Base-by-base conservation (phyloP, 1,140 invertebrate species). In the Linepithema humile region DNA sequence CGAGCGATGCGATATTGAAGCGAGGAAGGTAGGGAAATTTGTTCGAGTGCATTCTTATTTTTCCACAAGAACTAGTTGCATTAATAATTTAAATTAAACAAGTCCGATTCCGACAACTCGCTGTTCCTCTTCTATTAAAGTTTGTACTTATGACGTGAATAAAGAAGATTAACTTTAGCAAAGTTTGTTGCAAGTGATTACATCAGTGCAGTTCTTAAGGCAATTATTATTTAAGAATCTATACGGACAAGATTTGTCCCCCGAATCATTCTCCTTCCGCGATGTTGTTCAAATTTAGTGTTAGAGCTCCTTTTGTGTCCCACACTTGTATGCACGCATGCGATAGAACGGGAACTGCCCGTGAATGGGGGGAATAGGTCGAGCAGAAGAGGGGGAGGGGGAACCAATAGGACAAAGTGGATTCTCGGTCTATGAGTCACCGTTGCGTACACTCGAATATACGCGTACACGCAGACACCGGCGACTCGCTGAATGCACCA, bases 391-490 rank as follows among this genome's bases (percentile, higher is more conserved):
- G n/a, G 45, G 10, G 5, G 3, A 48, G 32, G 73, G 59, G 72
- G 17, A 50, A 85, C 69, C 50, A 80, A 88, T 88, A 77, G 87
- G 88, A 88, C 87, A 88, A 88, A 87, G 87, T 88, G 83, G 85
- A 88, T 87, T 87, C 87, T 77, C 86, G 74, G 70, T 85, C 69
- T 88, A 77, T 88, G 87, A 88, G 83, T 88, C 87, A 88, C 32
- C 85, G 70, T 64, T 88, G 75, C 85, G 74, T 62, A 73, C 26
- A 73, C 55, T 67, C 72, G 40, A 23, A 9, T 40, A 83, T 40
- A 50, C 35, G 62, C 59, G 50, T 20, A 50, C 35, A 72, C 50
- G 17, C 57, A 29, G 35, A 45, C 38, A 57, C 40, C 57, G 23
- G 20, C n/a, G n/a, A 45, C n/a, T n/a, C n/a, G 17, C 53, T 82